Conservation (phyloP, 2,888 invertebrate species). For the Ferdinandea cuprea region DNA sequence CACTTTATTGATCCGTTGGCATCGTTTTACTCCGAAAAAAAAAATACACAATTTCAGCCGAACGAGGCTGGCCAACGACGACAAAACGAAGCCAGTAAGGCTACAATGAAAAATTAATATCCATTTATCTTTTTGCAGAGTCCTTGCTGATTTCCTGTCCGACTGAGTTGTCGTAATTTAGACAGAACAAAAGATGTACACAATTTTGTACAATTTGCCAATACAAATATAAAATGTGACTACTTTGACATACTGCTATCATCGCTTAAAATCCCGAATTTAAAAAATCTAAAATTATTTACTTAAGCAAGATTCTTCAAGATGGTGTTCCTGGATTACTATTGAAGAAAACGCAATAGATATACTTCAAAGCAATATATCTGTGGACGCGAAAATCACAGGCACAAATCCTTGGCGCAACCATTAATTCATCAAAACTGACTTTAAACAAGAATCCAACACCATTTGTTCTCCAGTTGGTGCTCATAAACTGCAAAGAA, state of each 20-base stretch:
- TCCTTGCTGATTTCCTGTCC: conserved; percentile 16
- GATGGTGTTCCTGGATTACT: conserved; percentile 9
- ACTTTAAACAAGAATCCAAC: conserved; percentile 27
- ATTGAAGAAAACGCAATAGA: background rate
- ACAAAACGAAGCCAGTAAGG: conserved; percentile 14
- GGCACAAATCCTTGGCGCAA: background rate
- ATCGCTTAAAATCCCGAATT: conserved; percentile 6
- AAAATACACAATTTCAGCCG: background rate
- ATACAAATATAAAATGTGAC: no score
- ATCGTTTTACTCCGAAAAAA: background rate
- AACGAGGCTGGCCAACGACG: conserved; percentile 22
- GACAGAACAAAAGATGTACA: background rate
- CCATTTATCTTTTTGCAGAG: conserved; percentile 54
- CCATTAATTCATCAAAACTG: conserved; percentile 8
- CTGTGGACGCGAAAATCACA: background rate
- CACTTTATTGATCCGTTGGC: conserved; percentile 43
- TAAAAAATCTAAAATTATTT: no score
- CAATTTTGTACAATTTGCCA: background rate
- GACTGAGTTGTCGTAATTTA: background rate
- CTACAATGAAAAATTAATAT: conserved; percentile 56
- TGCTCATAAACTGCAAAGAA: conserved; percentile 10
- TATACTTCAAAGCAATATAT: background rate
- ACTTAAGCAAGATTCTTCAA: no score
- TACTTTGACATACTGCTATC: conserved; percentile 6
- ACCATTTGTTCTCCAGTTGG: conserved; percentile 33